Percentiles rank a stretch among this genome's conserved stretches.
Conservation (phyloP, 2,797 vertebrate genomes). For the Crenichthys baileyi region DNA sequence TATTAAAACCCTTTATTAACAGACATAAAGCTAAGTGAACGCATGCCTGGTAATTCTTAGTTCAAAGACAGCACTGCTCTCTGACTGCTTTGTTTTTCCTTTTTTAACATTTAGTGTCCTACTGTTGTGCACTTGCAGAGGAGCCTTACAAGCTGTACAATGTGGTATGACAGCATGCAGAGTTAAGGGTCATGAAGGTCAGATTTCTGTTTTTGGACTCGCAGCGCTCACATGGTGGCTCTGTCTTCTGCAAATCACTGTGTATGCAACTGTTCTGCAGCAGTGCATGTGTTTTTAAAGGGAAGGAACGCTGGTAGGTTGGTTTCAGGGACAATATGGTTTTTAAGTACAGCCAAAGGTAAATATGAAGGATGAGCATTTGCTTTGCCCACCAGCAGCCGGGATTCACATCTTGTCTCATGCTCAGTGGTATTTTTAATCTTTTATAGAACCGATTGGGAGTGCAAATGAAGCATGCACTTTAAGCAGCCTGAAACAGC, state of each 20-base stretch:
- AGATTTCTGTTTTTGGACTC: conserved; percentile 49
- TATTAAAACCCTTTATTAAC: conserved; percentile 1
- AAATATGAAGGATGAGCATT: conserved; percentile 15
- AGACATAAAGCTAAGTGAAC: conserved; percentile 12
- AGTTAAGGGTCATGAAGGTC: conserved; percentile 53
- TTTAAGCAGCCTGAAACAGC: conserved; percentile 20
- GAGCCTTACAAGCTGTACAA: conserved; percentile 54
- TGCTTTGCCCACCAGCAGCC: conserved; percentile 16
- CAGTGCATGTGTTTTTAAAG: conserved; percentile 4
- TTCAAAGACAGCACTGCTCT: conserved; percentile 63
- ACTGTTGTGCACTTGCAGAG: conserved; percentile 61
- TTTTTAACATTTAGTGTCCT: conserved; percentile 58
- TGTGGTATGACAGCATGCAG: conserved; percentile 68
- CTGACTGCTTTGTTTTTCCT: conserved; percentile 55
- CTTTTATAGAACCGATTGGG: conserved; percentile 12
- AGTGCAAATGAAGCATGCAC: conserved; percentile 18
- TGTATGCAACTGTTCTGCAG: conserved; percentile 29
- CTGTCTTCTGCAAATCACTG: conserved; percentile 50
- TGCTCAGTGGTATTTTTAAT: conserved; percentile 25
- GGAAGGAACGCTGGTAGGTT: neutral
- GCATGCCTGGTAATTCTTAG: conserved; percentile 67
- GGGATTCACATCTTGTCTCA: conserved; percentile 15
- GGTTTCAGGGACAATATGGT: neutral
- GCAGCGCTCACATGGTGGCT: conserved; percentile 31
- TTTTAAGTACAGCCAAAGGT: conserved; percentile 5